These are phyloP conservation scores for Acipenser oxyrinchus DNA, from an alignment of 2,797 vertebrate genomes.

Conservation along the genomic window DNA sequence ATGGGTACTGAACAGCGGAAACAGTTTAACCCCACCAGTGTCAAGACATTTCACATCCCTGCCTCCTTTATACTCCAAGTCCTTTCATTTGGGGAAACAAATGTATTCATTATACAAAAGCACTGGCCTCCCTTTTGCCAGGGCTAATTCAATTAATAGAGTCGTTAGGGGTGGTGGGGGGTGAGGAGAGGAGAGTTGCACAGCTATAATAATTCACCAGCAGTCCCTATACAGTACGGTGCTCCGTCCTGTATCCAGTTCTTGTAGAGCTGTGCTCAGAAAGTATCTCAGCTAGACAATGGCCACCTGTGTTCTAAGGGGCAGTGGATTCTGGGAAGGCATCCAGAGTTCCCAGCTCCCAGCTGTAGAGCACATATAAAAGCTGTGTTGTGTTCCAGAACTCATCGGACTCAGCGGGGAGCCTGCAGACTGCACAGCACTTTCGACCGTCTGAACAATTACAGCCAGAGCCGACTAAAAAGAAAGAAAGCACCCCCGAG, in stretches of 20 bases:
- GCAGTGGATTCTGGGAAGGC: slow-evolving; percentile 1
- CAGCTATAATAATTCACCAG: too few relatives aligned
- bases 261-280: too few relatives aligned
- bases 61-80: background rate
- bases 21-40: background rate
- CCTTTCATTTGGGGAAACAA: background rate
- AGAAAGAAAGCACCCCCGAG: background rate
- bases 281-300: background rate
- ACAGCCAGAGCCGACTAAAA: background rate
- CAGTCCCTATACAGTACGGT: too few relatives aligned
- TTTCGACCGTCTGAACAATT: background rate
- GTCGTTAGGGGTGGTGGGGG: too few relatives aligned
- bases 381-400: background rate
- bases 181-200: too few relatives aligned
- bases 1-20: background rate
- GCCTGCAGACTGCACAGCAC: background rate
- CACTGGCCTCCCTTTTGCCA: too few relatives aligned
- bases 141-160: too few relatives aligned
- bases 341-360: background rate
- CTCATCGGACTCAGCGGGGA: background rate
- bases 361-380: background rate
- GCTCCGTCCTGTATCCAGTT: too few relatives aligned
- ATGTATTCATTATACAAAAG: too few relatives aligned
- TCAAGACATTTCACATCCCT: slow-evolving; percentile 6
- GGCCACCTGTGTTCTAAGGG: background rate